A percentile compares a stretch with the other conserved stretches of the same genome.
Evolutionary conservation across 2,113 vertebrate species (phyloP).

Genomic region (Carollia perspicillata): DNA sequence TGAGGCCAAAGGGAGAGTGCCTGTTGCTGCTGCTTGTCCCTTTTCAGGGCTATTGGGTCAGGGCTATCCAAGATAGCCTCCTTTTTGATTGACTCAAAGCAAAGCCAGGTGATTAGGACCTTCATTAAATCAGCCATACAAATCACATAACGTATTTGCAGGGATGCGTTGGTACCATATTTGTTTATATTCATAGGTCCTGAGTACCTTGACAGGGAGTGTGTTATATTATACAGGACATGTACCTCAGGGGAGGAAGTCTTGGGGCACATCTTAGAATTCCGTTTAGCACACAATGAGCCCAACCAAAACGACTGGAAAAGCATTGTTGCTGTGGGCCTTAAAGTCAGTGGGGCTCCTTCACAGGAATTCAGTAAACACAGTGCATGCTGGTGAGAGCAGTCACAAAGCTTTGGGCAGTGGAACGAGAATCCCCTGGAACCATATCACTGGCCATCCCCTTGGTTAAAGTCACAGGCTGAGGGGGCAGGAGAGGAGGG

Average conservation of each 20-base stretch:
- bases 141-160: neutral
- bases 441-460: neutral
- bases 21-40: neutral
- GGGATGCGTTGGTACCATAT: neutral
- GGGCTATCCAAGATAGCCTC: neutral
- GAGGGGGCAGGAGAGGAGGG: neutral
- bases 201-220: neutral
- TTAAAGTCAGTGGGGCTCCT: neutral
- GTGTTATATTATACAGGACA: neutral
- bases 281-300: neutral
- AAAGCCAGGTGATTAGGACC: neutral
- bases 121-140: neutral
- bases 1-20: neutral
- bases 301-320: neutral
- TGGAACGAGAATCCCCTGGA: neutral
- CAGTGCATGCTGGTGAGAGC: neutral
- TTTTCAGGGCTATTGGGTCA: neutral
- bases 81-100: slow-evolving; percentile 22
- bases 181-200: neutral
- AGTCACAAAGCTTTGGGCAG: neutral
- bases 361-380: neutral
- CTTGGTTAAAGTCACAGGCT: neutral
- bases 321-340: neutral
- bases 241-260: neutral
- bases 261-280: neutral